These are phyloP conservation scores for Antechinus stuartii DNA, from an alignment of 2,113 vertebrate genomes.

Conservation along the genomic window DNA sequence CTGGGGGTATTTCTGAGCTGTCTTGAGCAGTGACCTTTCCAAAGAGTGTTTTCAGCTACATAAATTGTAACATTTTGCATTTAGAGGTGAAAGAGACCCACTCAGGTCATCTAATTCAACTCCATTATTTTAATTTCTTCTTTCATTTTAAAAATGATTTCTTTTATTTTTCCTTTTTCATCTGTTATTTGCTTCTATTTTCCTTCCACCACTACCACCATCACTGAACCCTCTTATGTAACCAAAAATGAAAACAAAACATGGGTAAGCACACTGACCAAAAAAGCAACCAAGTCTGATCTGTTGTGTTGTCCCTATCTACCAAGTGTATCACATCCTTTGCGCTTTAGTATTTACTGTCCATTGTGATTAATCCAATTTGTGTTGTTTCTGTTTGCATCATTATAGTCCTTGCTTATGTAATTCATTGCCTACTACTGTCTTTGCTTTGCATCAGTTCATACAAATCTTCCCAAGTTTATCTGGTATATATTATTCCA, in stretches of 20 bases:
- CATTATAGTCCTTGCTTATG: not conserved
- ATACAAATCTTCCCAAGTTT: not conserved
- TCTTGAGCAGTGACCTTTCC: not conserved
- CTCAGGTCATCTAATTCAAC: not conserved
- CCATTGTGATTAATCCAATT: not conserved
- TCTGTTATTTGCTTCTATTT: not conserved
- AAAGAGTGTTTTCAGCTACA: not conserved
- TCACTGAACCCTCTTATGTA: not conserved
- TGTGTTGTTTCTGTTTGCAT: not conserved
- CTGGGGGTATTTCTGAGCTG: not conserved
- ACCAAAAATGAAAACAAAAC: not conserved
- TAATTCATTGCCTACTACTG: not conserved
- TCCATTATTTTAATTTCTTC: not conserved
- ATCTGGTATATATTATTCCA: not conserved
- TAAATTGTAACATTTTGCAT: not conserved
- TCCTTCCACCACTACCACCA: not conserved
- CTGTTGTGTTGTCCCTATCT: not conserved
- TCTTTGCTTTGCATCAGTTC: not conserved
- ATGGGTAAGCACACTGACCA: not conserved
- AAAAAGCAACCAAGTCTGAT: not conserved
- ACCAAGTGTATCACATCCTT: not conserved
- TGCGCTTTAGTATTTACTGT: not conserved
- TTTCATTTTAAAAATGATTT: not conserved
- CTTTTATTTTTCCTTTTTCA: not conserved
- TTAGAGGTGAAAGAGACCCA: not conserved